These are phyloP conservation scores for Chionodraco myersi DNA, from an alignment of 2,113 vertebrate species.

Conservation along the genomic window DNA sequence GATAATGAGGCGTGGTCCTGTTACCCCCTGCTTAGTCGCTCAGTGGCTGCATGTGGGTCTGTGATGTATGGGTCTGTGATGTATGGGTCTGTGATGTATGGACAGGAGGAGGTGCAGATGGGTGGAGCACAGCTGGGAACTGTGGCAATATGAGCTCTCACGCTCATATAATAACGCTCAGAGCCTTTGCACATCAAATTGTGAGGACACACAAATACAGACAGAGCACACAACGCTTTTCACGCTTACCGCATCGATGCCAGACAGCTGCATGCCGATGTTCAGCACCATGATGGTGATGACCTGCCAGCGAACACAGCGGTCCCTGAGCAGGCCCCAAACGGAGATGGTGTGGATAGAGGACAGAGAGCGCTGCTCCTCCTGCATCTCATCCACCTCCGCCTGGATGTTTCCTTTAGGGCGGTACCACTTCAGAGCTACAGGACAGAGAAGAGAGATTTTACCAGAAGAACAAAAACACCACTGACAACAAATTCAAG, in stretches of 20 bases:
- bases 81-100: constrained; percentile 63
- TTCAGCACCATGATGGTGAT: constrained; percentile 88
- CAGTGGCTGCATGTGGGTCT: constrained; percentile 46
- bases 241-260: constrained; percentile 89
- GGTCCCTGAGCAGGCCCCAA: constrained; percentile 82
- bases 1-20: constrained; percentile 69
- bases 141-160: constrained; percentile 8
- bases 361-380: constrained; percentile 87
- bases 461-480: background rate
- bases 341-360: constrained; percentile 83
- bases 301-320: constrained; percentile 86
- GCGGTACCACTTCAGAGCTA: constrained; percentile 86
- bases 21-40: constrained; percentile 67
- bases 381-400: constrained; percentile 90
- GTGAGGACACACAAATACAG: constrained; percentile 12
- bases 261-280: constrained; percentile 92
- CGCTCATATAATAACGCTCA: constrained; percentile 25
- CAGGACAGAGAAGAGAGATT: background rate
- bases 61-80: constrained; percentile 19
- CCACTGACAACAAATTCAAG: background rate
- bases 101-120: constrained; percentile 45
- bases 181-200: constrained; percentile 9
- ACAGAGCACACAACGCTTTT: background rate
- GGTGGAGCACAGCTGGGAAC: constrained; percentile 63
- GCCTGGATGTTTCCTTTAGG: constrained; percentile 82